Evolutionary conservation across 2,888 invertebrate species (phyloP).

Genomic region (Pogonocherus hispidulus): DNA sequence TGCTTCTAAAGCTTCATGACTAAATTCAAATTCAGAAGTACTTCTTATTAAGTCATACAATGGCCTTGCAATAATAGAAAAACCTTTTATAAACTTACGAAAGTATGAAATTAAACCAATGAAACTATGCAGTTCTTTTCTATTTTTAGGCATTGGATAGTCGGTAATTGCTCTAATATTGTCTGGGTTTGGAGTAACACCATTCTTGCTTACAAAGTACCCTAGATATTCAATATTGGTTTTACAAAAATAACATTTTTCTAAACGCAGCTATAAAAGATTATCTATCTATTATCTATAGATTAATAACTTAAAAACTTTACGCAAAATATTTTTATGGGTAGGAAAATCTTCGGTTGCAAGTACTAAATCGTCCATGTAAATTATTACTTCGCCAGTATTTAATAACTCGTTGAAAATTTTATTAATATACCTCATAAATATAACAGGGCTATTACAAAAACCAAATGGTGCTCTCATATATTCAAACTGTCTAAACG

Average conservation of each 20-base stretch:
- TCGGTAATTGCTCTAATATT: slow-evolving; percentile 34
- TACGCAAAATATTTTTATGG: not conserved
- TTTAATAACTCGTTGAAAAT: not conserved
- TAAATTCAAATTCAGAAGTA: too few relatives aligned
- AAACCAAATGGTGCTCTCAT: not conserved
- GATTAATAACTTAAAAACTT: not conserved
- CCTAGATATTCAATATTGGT: slow-evolving; percentile 18
- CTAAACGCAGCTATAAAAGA: not conserved
- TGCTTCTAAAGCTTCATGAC: not conserved
- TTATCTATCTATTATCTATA: too few relatives aligned
- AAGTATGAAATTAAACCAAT: slow-evolving; percentile 38
- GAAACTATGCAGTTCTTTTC: slow-evolving; percentile 36
- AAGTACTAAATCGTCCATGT: not conserved
- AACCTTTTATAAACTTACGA: slow-evolving; percentile 39
- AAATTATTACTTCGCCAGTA: not conserved
- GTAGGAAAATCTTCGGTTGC: not conserved
- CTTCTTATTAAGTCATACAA: not conserved
- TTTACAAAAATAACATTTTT: not conserved
- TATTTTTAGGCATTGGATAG: slow-evolving; percentile 35
- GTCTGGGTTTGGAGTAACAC: slow-evolving; percentile 27
- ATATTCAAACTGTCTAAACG: not conserved
- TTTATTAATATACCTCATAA: not conserved
- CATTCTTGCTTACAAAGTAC: slow-evolving; percentile 21
- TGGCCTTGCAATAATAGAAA: slow-evolving; percentile 32
- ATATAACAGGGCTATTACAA: not conserved